Evolutionary conservation across 2,888 invertebrate genomes (phyloP), one percentile per base, ranked within the genome.

Genomic region (Acleris literana): DNA sequence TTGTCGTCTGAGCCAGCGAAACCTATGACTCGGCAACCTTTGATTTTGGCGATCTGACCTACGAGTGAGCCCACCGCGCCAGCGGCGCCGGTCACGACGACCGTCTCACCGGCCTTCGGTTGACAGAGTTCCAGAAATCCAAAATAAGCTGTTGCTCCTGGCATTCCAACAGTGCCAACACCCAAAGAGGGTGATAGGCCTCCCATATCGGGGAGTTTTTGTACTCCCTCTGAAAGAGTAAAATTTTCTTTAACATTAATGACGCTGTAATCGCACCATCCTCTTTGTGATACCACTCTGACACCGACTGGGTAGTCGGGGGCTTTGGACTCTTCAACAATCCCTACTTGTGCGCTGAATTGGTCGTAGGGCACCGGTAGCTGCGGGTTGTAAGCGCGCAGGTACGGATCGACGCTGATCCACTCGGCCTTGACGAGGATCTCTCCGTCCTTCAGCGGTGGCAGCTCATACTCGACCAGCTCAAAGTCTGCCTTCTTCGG

Each of bases 21-120:
- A 0, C 96, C 96, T 70, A 97, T 95, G 0, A 96, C 88, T 71
- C 69, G 83, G 71, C 85, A 87, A 70, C 94, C 95, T 84, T 95
- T 95, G 25, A 96, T 93, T 83, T 96, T 96, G 0, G 94, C 96
- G 59, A 97, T 95, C 84, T 96, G 96, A 2, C 96, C 96, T 0
- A 95, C 96, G 13, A 94, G 78, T 62, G 94, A 94, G 3, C 96
- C 96, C 0, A 96, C 96, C 4, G 96, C 96, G 2, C 96, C 96
- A 0, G 95, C 96, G 3, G 96, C 96, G 0, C 94, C 94, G 5
- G 94, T 94, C 2, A 96, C 94, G 0, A 96, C 94, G 0, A 96
- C 93, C 0, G 94, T 95, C 77, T 96, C 95, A 1, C 95, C 96
- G 0, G 90, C 73, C 82, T 95, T 94, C 0, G 96, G 95, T 55